These are phyloP conservation scores for Paracanthobrama guichenoti DNA, from an alignment of 2,113 vertebrate genomes.

Conservation along the genomic window DNA sequence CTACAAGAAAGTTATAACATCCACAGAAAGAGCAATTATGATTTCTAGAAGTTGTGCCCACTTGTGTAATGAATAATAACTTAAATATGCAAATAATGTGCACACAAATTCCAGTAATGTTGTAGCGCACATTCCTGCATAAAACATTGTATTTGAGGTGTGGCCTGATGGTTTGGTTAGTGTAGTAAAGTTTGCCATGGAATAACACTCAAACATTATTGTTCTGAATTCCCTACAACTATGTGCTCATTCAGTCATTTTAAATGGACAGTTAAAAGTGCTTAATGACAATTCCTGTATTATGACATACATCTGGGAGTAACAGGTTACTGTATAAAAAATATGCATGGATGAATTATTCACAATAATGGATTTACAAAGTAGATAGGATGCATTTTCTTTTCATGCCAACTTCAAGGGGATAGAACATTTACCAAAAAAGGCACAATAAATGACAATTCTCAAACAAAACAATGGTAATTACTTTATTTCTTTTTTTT, in stretches of 20 bases:
- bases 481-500: conserved; percentile 56
- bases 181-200: background rate
- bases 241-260: background rate
- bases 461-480: conserved; percentile 23
- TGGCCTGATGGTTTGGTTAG: background rate
- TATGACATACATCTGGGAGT: too few relatives aligned
- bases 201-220: background rate
- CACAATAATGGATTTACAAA: too few relatives aligned
- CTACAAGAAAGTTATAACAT: background rate
- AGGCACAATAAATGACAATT: background rate
- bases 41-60: background rate
- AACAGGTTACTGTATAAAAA: too few relatives aligned
- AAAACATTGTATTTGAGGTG: background rate
- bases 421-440: too few relatives aligned
- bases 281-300: too few relatives aligned
- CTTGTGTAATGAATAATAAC: background rate
- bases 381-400: too few relatives aligned
- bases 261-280: background rate
- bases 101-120: background rate
- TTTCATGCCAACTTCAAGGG: too few relatives aligned
- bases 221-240: background rate
- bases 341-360: too few relatives aligned
- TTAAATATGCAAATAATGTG: background rate
- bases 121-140: background rate
- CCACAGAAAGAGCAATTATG: background rate